Evolutionary conservation across 2,888 invertebrate species (phyloP).

Genomic region (Cyaniris semiargus): DNA sequence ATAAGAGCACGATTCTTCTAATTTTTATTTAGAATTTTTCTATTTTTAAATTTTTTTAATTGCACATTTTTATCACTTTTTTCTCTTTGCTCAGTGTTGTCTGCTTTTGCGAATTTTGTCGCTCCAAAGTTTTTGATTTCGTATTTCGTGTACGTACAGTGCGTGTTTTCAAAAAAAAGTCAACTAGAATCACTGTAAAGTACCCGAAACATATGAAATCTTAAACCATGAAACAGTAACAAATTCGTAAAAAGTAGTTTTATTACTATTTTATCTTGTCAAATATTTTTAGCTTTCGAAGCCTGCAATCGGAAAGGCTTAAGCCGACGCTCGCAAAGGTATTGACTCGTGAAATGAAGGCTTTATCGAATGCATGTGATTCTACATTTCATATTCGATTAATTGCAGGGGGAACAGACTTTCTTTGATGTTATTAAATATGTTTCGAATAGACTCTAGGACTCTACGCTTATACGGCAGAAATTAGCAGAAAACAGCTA

Average conservation of each 20-base stretch:
- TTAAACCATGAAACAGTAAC: background rate
- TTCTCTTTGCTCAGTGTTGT: constrained; percentile 42
- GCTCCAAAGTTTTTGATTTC: background rate
- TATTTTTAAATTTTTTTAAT: constrained; percentile 60
- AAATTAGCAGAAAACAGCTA: background rate
- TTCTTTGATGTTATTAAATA: background rate
- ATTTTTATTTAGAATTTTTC: constrained; percentile 52
- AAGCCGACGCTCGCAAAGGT: constrained; percentile 61
- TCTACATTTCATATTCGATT: constrained; percentile 43
- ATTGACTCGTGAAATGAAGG: constrained; percentile 74
- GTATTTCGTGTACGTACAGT: background rate
- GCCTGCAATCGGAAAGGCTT: constrained; percentile 53
- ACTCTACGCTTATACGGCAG: background rate
- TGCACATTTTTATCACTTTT: constrained; percentile 59
- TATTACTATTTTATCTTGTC: constrained; percentile 18
- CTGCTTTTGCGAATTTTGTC: background rate
- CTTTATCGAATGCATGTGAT: constrained; percentile 56
- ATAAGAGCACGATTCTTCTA: constrained; percentile 72
- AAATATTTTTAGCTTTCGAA: constrained; percentile 13
- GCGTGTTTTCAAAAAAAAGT: background rate
- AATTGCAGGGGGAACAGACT: background rate
- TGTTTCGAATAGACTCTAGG: background rate
- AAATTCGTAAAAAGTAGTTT: background rate
- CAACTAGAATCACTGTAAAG: background rate
- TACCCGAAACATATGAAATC: background rate